Conservation (phyloP, 2,797 vertebrate genomes). For the Botia almorhae region DNA sequence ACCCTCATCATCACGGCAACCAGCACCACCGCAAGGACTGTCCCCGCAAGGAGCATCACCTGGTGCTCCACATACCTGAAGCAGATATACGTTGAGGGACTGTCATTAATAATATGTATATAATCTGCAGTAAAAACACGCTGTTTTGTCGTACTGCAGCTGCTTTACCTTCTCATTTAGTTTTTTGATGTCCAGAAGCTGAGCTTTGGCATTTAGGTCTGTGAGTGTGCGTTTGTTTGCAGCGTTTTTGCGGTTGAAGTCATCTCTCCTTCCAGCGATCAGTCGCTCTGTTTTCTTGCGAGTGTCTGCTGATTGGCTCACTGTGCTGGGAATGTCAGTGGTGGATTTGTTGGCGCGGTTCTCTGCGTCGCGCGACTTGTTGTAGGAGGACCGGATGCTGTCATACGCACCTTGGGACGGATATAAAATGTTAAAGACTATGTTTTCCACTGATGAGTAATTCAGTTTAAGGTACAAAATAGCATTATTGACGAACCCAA, state of each 20-base stretch:
- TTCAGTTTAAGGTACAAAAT: background rate
- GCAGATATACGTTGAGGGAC: background rate
- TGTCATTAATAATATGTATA: background rate
- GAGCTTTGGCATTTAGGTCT: constrained; percentile 76
- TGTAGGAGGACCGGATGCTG: constrained; percentile 86
- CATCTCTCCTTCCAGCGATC: constrained; percentile 79
- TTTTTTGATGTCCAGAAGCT: constrained; percentile 81
- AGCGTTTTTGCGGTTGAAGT: constrained; percentile 87
- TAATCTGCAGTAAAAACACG: background rate
- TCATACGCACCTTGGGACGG: constrained; percentile 87
- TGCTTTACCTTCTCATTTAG: constrained; percentile 91
- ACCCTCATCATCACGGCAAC: constrained; percentile 91
- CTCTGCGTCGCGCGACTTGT: constrained; percentile 85
- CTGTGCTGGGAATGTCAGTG: constrained; percentile 77
- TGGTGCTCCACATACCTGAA: constrained; percentile 87
- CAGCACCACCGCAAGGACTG: constrained; percentile 91
- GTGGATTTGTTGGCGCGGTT: constrained; percentile 81
- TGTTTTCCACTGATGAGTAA: no score
- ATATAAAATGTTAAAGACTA: background rate
- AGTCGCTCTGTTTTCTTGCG: constrained; percentile 84
- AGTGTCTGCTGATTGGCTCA: constrained; percentile 83
- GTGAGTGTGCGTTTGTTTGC: constrained; percentile 85
- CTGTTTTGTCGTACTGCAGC: background rate
- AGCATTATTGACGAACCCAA: constrained; percentile 79
- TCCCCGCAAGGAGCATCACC: constrained; percentile 86